Percentiles rank a stretch among this genome's conserved stretches.
phyloP scores from a whole-genome alignment of 2,888 invertebrate genomes.

The Pollenia amentaria region DNA sequence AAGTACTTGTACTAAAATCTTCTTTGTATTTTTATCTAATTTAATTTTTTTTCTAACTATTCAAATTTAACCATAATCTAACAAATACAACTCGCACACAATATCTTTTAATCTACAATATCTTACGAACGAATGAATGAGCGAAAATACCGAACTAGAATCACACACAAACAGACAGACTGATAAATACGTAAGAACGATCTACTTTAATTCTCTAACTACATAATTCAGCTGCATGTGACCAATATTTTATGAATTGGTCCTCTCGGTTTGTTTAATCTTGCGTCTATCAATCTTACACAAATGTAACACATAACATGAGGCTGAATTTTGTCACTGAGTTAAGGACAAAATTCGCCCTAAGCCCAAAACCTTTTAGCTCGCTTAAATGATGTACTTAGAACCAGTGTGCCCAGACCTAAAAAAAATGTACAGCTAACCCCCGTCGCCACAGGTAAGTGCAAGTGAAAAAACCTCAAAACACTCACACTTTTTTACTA shows the following conservation, averaged over 20 bases:
- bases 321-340: too few relatives aligned
- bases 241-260: constrained; percentile 5
- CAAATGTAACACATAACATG: too few relatives aligned
- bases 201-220: constrained; percentile 16
- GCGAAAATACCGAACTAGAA: constrained; percentile 34
- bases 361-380: too few relatives aligned
- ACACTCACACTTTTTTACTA: too few relatives aligned
- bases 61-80: constrained; percentile 53
- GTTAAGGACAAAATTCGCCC: too few relatives aligned
- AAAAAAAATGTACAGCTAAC: too few relatives aligned
- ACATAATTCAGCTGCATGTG: constrained; percentile 18
- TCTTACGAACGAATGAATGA: constrained; percentile 53
- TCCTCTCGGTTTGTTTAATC: too few relatives aligned
- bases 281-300: too few relatives aligned
- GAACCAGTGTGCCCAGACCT: too few relatives aligned
- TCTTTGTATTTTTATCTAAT: constrained; percentile 64
- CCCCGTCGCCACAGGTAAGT: too few relatives aligned
- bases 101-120: constrained; percentile 38
- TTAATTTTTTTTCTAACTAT: constrained; percentile 57
- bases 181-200: not conserved
- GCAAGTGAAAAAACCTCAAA: too few relatives aligned
- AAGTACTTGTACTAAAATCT: constrained; percentile 61
- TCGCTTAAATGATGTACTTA: too few relatives aligned
- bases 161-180: constrained; percentile 26
- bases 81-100: constrained; percentile 40